Conservation (phyloP, 1,140 invertebrate species). For the Drosophila novamexicana region DNA sequence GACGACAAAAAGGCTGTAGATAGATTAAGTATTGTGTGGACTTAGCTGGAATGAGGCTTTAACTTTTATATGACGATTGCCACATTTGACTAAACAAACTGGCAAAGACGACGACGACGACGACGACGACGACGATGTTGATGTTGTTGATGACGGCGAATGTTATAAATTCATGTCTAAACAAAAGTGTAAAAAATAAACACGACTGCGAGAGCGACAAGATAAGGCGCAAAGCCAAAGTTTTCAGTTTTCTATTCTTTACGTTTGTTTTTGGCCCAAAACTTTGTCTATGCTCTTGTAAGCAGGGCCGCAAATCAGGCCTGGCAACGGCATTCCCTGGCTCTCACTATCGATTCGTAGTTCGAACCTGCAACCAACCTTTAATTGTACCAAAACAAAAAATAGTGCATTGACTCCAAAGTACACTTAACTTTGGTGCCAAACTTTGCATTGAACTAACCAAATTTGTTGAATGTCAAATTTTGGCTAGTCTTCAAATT, state of each 20-base stretch:
- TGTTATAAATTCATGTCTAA: slow-evolving; percentile 79
- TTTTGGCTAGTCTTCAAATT: no score
- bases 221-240: slow-evolving; percentile 55
- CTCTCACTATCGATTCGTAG: no score
- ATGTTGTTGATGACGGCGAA: slow-evolving; percentile 13
- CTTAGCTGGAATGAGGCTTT: slow-evolving; percentile 34
- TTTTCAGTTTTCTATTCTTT: neutral
- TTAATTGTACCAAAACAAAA: no score
- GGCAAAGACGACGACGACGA: slow-evolving; percentile 11
- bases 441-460: no score
- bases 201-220: slow-evolving; percentile 44
- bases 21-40: slow-evolving; percentile 38
- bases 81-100: slow-evolving; percentile 71
- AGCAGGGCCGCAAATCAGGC: no score
- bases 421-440: no score
- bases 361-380: no score
- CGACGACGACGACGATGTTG: no score
- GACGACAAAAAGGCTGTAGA: slow-evolving; percentile 14
- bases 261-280: neutral
- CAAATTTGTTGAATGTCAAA: no score
- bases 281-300: no score
- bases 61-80: slow-evolving; percentile 50
- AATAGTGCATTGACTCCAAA: no score
- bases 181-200: slow-evolving; percentile 82
- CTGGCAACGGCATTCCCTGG: no score